A percentile compares a stretch with the other conserved stretches of the same genome.
Conservation (phyloP, 2,113 vertebrate species). For the Numenius arquata region DNA sequence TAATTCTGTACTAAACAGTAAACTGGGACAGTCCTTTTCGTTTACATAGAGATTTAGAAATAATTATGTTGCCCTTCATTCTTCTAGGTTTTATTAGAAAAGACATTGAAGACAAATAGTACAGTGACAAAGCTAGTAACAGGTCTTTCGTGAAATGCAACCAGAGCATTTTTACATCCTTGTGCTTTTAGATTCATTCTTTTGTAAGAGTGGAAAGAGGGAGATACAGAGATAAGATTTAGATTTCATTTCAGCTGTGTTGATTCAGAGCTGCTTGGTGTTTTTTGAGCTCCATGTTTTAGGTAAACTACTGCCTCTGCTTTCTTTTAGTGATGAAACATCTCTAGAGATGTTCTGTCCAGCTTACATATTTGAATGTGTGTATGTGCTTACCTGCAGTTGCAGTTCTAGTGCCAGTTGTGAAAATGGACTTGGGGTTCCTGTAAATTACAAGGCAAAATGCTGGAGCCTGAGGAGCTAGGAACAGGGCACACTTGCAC, state of each 20-base stretch:
- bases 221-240: not conserved
- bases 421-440: not conserved
- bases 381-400: not conserved
- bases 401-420: not conserved
- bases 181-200: not conserved
- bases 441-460: not conserved
- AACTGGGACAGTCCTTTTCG: not conserved
- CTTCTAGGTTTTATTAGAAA: constrained; percentile 15
- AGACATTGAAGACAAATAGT: constrained; percentile 40
- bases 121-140: constrained; percentile 38
- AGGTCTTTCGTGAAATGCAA: not conserved
- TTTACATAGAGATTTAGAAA: not conserved
- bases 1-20: constrained; percentile 4
- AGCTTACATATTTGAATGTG: not conserved
- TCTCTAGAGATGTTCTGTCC: not conserved
- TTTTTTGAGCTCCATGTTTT: not conserved
- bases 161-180: constrained; percentile 9
- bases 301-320: not conserved
- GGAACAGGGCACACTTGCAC: not conserved
- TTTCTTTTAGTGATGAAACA: not conserved
- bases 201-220: not conserved
- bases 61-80: constrained; percentile 25
- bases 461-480: not conserved
- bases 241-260: not conserved
- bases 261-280: not conserved